Evolutionary conservation across 2,797 vertebrate species (phyloP).

Genomic region (Clarias laeviceps): DNA sequence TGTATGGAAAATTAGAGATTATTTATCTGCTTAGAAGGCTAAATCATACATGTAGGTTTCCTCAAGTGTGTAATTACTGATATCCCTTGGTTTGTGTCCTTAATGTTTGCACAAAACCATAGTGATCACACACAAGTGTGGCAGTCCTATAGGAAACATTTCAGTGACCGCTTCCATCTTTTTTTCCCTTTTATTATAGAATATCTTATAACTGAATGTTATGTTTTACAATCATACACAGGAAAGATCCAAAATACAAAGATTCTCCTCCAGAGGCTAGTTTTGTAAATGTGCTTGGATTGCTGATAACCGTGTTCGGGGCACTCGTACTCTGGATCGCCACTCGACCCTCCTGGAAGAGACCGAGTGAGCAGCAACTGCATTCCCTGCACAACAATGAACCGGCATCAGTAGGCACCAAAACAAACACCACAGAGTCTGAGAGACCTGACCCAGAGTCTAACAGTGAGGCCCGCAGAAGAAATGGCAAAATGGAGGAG

Average conservation of each 20-base stretch:
- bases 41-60: neutral
- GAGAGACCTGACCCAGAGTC: conserved; percentile 68
- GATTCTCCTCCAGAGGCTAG: conserved; percentile 83
- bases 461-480: conserved; percentile 76
- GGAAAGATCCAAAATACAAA: conserved; percentile 75
- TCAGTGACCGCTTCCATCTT: neutral
- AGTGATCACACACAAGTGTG: neutral
- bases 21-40: neutral
- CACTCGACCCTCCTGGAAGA: conserved; percentile 88
- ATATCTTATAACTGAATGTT: neutral
- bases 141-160: neutral
- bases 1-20: neutral
- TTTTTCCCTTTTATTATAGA: neutral
- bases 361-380: conserved; percentile 77
- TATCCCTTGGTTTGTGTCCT: neutral
- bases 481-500: conserved; percentile 78
- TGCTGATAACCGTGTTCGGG: conserved; percentile 85
- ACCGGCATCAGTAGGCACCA: conserved; percentile 61
- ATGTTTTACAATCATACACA: conserved; percentile 43
- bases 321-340: conserved; percentile 87
- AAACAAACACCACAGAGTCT: conserved; percentile 62
- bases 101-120: neutral
- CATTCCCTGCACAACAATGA: conserved; percentile 62
- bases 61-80: conserved; percentile 20
- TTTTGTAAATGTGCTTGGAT: conserved; percentile 87